A percentile compares a stretch with the other conserved stretches of the same genome.
phyloP scores from a whole-genome alignment of 2,113 vertebrate genomes.

The Chloroceryle aenea region DNA sequence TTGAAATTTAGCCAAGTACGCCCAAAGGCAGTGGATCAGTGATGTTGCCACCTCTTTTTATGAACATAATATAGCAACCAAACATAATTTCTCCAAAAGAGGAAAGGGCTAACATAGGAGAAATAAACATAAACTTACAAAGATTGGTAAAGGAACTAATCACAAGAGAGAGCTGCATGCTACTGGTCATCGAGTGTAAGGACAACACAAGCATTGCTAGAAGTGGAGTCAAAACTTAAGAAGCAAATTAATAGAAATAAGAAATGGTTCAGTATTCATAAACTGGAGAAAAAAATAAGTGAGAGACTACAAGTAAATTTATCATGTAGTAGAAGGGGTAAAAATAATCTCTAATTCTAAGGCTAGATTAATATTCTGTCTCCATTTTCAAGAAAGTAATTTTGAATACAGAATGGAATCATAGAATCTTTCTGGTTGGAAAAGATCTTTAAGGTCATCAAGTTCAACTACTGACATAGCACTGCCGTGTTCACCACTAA shows the following conservation, averaged over 20 bases:
- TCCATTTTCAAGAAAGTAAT: neutral
- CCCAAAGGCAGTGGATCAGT: neutral
- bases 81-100: neutral
- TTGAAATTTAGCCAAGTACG: neutral
- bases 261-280: neutral
- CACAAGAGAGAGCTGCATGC: neutral
- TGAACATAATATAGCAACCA: neutral
- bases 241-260: neutral
- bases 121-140: neutral
- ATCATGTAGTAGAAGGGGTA: neutral
- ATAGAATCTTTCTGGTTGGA: neutral
- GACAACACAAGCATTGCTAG: neutral
- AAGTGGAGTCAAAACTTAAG: neutral
- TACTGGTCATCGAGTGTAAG: neutral
- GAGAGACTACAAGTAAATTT: neutral
- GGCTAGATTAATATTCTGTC: neutral
- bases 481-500: no score
- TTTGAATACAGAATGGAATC: neutral
- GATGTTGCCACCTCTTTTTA: neutral
- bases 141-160: neutral
- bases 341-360: neutral
- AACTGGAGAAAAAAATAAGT: neutral
- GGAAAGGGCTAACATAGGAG: neutral
- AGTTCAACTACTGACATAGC: no score
- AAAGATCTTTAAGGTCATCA: neutral